Evolutionary conservation across 2,113 vertebrate species (phyloP).

Genomic region (Eulemur macaco): DNA sequence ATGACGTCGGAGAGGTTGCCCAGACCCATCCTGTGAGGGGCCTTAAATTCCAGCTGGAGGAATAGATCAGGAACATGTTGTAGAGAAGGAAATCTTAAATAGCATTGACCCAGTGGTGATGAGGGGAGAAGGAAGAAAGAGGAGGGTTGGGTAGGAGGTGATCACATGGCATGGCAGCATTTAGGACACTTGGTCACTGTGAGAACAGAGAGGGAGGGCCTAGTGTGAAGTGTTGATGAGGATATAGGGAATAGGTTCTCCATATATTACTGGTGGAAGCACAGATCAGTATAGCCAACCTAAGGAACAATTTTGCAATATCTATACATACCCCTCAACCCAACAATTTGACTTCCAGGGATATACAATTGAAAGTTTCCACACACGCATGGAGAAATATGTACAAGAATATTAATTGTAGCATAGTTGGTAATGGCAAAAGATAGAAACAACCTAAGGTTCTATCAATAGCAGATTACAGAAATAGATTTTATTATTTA

Average conservation of each 20-base stretch:
- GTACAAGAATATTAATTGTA: background rate
- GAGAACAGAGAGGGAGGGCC: background rate
- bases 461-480: background rate
- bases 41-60: background rate
- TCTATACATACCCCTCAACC: background rate
- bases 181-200: background rate
- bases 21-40: background rate
- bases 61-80: background rate
- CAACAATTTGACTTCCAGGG: slow-evolving; percentile 9
- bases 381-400: background rate
- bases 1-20: background rate
- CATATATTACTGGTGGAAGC: background rate
- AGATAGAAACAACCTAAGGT: background rate
- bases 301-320: background rate
- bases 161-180: background rate
- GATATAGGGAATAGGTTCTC: background rate
- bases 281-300: background rate
- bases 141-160: background rate
- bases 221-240: background rate
- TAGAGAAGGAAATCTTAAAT: background rate
- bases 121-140: background rate
- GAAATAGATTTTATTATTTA: background rate
- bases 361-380: slow-evolving; percentile 7
- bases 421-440: background rate
- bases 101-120: background rate